phyloP scores from a whole-genome alignment of 2,113 vertebrate species.

The Myotis yumanensis region DNA sequence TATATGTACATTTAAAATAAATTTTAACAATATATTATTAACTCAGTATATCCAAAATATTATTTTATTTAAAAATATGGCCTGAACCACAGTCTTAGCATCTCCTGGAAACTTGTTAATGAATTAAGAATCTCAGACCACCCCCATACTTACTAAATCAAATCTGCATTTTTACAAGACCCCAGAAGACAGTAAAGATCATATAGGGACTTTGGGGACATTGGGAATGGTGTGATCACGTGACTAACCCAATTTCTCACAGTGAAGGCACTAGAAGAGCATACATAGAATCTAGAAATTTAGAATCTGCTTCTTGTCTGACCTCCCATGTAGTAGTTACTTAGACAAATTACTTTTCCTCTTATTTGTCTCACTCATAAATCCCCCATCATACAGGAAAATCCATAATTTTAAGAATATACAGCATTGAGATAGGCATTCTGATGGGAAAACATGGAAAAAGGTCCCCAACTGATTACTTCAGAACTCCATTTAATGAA shows the following conservation, averaged over 20 bases:
- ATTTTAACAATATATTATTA: background rate
- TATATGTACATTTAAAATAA: background rate
- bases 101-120: background rate
- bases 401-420: background rate
- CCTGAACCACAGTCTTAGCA: background rate
- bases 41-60: background rate
- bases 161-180: background rate
- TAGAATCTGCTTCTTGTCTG: background rate
- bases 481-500: slow-evolving; percentile 4
- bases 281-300: background rate
- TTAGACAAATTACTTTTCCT: background rate
- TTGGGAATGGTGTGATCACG: background rate
- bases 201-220: background rate
- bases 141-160: background rate
- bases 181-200: background rate
- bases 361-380: background rate
- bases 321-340: background rate
- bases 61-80: background rate
- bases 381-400: background rate
- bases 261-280: background rate
- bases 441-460: background rate
- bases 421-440: background rate
- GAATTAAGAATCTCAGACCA: background rate
- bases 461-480: background rate
- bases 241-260: background rate